A percentile compares a stretch with the other conserved stretches of the same genome.
These are phyloP conservation scores for Capra hircus DNA, from an alignment of 2,113 vertebrate species.

Conservation along the genomic window DNA sequence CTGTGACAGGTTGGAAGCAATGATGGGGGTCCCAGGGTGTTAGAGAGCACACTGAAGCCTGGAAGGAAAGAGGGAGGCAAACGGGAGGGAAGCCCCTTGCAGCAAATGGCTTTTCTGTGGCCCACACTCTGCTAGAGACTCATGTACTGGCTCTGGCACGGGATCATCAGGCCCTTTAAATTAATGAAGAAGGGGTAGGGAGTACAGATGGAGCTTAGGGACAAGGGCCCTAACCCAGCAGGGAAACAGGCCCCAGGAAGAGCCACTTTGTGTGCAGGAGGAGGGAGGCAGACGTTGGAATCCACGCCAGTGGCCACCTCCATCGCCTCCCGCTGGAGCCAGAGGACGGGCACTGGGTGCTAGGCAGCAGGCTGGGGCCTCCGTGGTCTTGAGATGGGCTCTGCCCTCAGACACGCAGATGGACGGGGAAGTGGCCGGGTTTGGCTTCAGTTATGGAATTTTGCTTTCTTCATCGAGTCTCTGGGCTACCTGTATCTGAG, in stretches of 20 bases:
- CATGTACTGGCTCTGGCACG: background rate
- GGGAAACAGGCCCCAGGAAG: background rate
- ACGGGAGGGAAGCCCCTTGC: background rate
- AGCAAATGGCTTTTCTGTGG: too few relatives aligned
- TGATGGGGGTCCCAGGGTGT: background rate
- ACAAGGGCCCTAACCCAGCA: background rate
- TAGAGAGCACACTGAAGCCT: background rate
- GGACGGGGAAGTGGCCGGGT: background rate
- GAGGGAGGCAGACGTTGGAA: background rate
- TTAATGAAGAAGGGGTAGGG: background rate
- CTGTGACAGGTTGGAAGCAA: background rate
- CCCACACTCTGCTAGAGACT: background rate
- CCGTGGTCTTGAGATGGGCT: background rate
- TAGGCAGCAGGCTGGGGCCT: background rate
- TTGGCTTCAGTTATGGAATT: background rate
- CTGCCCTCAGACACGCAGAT: background rate
- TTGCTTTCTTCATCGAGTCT: background rate
- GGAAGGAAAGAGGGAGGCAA: background rate
- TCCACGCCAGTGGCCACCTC: accelerated
- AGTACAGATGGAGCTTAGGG: background rate
- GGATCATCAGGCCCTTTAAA: background rate
- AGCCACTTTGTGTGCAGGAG: background rate
- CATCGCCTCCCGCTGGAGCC: too few relatives aligned
- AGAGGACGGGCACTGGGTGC: background rate
- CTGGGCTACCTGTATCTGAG: too few relatives aligned